Conservation (phyloP, 2,797 vertebrate genomes). For the Eulemur albifrons region DNA sequence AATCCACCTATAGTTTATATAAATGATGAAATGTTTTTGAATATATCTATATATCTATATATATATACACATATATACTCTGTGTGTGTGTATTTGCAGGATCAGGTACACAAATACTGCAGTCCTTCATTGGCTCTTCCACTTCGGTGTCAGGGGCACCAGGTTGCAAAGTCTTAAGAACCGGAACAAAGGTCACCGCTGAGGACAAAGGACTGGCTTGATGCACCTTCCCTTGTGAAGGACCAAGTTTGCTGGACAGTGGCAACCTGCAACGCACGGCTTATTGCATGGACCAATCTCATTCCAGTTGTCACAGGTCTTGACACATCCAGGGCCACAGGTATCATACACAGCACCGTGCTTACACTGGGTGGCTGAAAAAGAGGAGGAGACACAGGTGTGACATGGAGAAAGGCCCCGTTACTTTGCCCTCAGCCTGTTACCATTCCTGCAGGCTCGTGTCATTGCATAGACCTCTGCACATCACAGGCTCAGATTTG, state of each 20-base stretch:
- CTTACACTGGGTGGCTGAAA: conserved; percentile 95
- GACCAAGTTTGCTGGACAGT: conserved; percentile 96
- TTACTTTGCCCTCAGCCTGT: not conserved
- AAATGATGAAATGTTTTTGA: conserved; percentile 84
- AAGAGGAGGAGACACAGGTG: conserved; percentile 31
- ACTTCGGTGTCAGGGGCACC: conserved; percentile 49
- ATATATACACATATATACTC: conserved; percentile 75
- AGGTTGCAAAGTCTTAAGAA: conserved; percentile 69
- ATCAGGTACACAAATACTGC: conserved; percentile 69
- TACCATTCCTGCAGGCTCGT: not conserved
- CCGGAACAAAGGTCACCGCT: conserved; percentile 90
- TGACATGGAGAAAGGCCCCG: not conserved
- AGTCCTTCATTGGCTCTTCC: conserved; percentile 81
- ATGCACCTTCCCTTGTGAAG: conserved; percentile 95
- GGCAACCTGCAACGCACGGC: conserved; percentile 95
- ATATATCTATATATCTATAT: conserved; percentile 80
- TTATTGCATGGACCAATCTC: conserved; percentile 95
- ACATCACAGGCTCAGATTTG: not conserved
- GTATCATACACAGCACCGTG: conserved; percentile 95
- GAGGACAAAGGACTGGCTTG: conserved; percentile 94
- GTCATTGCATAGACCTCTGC: not conserved
- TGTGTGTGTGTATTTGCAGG: conserved; percentile 47
- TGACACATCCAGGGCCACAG: conserved; percentile 95
- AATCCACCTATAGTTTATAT: conserved; percentile 85
- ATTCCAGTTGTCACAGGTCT: conserved; percentile 99